phyloP scores from a whole-genome alignment of 1,140 invertebrate species.

The Hypsibius dujardini region DNA sequence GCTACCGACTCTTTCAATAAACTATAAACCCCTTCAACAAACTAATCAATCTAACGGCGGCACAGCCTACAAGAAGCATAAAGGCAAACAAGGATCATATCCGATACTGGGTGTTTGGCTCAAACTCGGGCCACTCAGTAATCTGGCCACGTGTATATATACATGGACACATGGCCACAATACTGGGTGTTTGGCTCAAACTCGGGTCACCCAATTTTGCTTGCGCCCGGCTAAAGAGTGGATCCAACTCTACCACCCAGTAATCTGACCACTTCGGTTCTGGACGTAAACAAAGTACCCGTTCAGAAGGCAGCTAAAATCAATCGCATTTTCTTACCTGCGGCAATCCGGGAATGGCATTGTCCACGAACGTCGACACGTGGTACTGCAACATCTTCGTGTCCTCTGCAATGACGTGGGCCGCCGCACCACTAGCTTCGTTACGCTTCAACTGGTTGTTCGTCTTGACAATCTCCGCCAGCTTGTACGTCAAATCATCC shows the following conservation, averaged over 20 bases:
- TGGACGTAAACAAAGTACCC: no score
- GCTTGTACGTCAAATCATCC: constrained; percentile 96
- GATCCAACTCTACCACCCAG: no score
- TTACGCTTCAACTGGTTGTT: constrained; percentile 91
- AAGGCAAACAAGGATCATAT: constrained; percentile 19
- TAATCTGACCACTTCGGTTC: no score
- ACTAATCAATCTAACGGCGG: not conserved
- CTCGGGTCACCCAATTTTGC: no score
- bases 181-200: no score
- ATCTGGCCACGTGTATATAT: no score
- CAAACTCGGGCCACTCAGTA: no score
- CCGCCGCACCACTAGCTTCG: constrained; percentile 83
- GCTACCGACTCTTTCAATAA: no score
- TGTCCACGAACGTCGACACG: constrained; percentile 90
- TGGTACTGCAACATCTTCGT: constrained; percentile 97
- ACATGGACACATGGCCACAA: no score
- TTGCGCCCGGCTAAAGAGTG: no score
- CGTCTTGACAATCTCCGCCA: constrained; percentile 94
- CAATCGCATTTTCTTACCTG: constrained; percentile 35
- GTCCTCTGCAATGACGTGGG: constrained; percentile 88
- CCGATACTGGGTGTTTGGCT: constrained; percentile 3
- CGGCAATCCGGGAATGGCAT: constrained; percentile 94
- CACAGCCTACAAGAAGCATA: constrained; percentile 13
- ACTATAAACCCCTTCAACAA: not conserved
- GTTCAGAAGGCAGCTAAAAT: no score